phyloP scores from a whole-genome alignment of 2,888 invertebrate species.

The Neuroscelio doddi region DNA sequence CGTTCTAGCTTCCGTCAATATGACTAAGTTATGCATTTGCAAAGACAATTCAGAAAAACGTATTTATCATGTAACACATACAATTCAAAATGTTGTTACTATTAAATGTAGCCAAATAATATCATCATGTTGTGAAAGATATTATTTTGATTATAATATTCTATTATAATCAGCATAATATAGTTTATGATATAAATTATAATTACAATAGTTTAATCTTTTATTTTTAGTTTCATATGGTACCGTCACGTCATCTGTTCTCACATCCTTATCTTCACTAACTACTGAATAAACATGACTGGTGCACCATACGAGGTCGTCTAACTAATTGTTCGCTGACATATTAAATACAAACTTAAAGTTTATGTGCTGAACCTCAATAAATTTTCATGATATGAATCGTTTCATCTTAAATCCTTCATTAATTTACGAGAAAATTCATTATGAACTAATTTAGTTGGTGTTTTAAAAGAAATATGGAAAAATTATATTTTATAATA shows the following conservation, averaged over 20 bases:
- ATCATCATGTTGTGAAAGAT: too few species aligned
- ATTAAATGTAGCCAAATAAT: too few species aligned
- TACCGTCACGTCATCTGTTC: constrained; percentile 24
- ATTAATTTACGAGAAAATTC: constrained; percentile 21
- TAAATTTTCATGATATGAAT: constrained; percentile 27
- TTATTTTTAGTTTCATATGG: too few species aligned
- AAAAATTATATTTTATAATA: too few species aligned
- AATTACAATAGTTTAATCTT: constrained; percentile 35
- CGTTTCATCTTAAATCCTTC: constrained; percentile 24
- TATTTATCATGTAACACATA: too few species aligned
- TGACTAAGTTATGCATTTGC: too few species aligned
- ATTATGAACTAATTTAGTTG: constrained; percentile 4
- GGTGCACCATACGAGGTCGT: constrained; percentile 24
- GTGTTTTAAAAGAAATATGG: too few species aligned
- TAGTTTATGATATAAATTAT: constrained; percentile 25
- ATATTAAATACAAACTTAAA: constrained; percentile 43
- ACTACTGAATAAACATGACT: constrained; percentile 43
- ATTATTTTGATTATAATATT: constrained; percentile 23
- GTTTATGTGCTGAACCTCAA: constrained; percentile 31
- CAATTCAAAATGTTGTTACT: too few species aligned
- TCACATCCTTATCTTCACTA: constrained; percentile 34
- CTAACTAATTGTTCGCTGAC: constrained; percentile 38
- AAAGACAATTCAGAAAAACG: too few species aligned
- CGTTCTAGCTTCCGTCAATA: too few species aligned
- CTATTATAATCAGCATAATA: constrained; percentile 28